Evolutionary conservation across 1,140 invertebrate species (phyloP).

Genomic region (Hydropsyche tenuis): DNA sequence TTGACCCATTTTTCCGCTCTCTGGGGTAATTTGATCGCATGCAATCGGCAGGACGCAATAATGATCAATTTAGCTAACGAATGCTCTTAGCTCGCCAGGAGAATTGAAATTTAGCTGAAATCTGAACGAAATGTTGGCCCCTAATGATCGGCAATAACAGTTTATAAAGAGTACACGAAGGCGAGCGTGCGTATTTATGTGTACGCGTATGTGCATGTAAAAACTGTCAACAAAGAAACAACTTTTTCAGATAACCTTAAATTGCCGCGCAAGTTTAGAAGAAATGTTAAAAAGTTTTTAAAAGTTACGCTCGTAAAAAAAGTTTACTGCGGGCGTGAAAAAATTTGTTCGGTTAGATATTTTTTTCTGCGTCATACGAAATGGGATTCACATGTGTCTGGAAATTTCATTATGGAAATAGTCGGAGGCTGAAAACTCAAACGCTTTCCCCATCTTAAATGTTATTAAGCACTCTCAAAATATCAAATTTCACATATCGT

Average conservation of each 20-base stretch:
- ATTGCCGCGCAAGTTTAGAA: conserved; percentile 21
- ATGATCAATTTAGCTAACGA: no score
- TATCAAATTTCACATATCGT: no score
- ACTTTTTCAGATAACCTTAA: conserved; percentile 29
- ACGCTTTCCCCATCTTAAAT: no score
- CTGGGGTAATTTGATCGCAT: not conserved
- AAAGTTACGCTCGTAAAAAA: conserved; percentile 27
- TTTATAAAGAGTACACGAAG: not conserved
- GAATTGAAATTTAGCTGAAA: no score
- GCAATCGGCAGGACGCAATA: not conserved
- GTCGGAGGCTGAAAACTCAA: no score
- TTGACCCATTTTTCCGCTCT: conserved; percentile 15
- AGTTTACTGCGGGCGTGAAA: conserved; percentile 20
- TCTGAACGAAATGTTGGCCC: no score
- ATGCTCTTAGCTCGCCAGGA: no score
- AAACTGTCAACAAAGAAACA: conserved; percentile 26
- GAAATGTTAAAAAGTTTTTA: conserved; percentile 28
- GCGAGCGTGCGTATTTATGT: conserved; percentile 2
- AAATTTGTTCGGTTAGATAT: conserved; percentile 1
- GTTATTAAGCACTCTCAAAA: no score
- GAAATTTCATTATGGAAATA: not conserved
- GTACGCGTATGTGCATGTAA: not conserved
- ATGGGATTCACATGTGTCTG: conserved; percentile 1
- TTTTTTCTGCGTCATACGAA: conserved; percentile 6
- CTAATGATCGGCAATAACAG: no score